These are phyloP conservation scores for Drosophila merina DNA, from an alignment of 2,888 invertebrate species.

Conservation along the genomic window DNA sequence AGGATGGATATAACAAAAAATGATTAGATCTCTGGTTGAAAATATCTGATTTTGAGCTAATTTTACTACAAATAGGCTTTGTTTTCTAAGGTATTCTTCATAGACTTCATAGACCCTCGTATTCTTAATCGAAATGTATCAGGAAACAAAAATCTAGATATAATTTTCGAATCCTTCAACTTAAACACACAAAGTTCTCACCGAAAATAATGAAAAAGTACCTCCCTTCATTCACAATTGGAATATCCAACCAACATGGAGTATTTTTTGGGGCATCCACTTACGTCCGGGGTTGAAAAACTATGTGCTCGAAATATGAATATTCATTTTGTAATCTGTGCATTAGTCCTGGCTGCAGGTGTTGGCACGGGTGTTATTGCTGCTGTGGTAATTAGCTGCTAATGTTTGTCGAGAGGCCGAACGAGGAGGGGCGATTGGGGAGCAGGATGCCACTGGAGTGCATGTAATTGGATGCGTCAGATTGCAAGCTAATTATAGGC, in stretches of 20 bases:
- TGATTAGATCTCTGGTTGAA: background rate
- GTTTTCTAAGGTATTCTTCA: too few relatives aligned
- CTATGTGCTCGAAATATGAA: conserved; percentile 60
- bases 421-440: background rate
- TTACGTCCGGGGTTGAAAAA: background rate
- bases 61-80: too few relatives aligned
- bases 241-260: too few relatives aligned
- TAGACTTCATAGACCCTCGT: too few relatives aligned
- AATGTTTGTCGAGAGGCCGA: conserved; percentile 41
- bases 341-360: conserved; percentile 57
- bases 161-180: too few relatives aligned
- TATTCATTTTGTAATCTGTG: conserved; percentile 71
- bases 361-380: conserved; percentile 17
- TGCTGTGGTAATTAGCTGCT: conserved; percentile 67
- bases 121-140: too few relatives aligned
- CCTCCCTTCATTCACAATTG: too few relatives aligned
- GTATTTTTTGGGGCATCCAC: background rate
- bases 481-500: conserved; percentile 63
- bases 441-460: background rate
- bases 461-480: conserved; percentile 66
- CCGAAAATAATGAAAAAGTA: too few relatives aligned
- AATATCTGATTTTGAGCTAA: background rate
- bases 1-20: conserved; percentile 7
- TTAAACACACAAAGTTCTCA: too few relatives aligned
- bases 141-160: too few relatives aligned